Evolutionary conservation across 2,797 vertebrate species (phyloP).

Genomic region (Melanitta fusca): DNA sequence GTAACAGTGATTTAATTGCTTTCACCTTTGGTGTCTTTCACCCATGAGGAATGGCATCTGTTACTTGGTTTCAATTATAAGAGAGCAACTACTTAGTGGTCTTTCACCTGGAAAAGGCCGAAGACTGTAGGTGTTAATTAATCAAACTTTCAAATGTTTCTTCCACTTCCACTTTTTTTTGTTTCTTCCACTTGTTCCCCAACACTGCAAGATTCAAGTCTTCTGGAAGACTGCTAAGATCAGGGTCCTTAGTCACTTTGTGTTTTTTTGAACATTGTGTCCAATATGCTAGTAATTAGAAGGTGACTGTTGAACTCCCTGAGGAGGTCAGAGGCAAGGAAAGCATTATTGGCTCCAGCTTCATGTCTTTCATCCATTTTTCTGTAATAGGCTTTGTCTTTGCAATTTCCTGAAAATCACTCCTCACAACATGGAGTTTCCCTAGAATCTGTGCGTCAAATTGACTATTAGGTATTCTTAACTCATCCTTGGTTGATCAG

Average conservation of each 20-base stretch:
- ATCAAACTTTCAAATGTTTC: background rate
- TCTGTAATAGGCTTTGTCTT: background rate
- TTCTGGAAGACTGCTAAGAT: background rate
- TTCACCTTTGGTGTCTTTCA: background rate
- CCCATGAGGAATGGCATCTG: background rate
- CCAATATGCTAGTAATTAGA: background rate
- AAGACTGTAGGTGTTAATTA: background rate
- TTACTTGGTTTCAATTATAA: background rate
- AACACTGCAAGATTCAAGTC: background rate
- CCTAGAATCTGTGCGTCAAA: background rate
- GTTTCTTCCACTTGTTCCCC: background rate
- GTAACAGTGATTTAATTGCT: conserved; percentile 40
- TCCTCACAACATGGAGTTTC: background rate
- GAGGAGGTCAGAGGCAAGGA: background rate
- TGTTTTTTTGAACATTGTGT: background rate
- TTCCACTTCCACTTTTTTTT: background rate
- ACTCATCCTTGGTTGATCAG: background rate
- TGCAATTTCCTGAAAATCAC: background rate
- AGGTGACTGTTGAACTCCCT: background rate
- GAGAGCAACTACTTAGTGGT: background rate
- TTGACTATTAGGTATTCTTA: background rate
- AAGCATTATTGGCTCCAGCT: background rate
- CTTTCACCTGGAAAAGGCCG: conserved; percentile 23
- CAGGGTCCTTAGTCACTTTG: rapidly evolving
- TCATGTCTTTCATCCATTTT: background rate